Evolutionary conservation across 1,140 invertebrate genomes (phyloP).

Genomic region (Philotrypesis tridentata): DNA sequence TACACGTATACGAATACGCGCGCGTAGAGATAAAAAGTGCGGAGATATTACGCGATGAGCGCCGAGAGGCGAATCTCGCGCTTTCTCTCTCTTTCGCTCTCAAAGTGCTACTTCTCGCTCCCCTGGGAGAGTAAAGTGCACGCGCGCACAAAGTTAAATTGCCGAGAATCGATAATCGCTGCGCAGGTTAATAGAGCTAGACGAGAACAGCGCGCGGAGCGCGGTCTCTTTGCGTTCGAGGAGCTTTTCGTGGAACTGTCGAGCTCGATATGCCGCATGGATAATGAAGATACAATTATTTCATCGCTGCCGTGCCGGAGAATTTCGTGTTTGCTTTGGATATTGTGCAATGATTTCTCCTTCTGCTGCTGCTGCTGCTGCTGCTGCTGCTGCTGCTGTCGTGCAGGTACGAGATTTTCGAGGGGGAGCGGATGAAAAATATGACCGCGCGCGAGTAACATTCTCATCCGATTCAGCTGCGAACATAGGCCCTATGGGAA

Average conservation of each 20-base stretch:
- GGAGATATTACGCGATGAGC: slow-evolving; percentile 17
- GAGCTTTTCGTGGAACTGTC: slow-evolving; percentile 26
- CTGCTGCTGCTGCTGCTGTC: too few relatives aligned
- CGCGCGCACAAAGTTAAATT: background rate
- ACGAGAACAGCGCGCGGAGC: too few relatives aligned
- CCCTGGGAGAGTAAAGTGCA: background rate
- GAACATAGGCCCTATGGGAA: too few relatives aligned
- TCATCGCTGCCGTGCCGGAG: background rate
- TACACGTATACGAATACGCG: background rate
- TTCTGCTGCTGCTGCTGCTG: too few relatives aligned
- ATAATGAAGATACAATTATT: background rate
- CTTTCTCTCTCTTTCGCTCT: slow-evolving; percentile 4
- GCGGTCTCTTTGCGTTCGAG: too few relatives aligned
- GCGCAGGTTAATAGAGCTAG: slow-evolving; percentile 2
- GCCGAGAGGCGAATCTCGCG: background rate
- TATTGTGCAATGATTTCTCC: background rate
- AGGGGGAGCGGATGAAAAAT: too few relatives aligned
- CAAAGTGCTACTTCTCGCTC: background rate
- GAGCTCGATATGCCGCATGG: background rate
- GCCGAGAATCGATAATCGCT: background rate
- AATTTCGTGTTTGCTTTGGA: background rate
- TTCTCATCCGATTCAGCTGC: too few relatives aligned
- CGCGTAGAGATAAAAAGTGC: background rate
- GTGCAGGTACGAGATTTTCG: too few relatives aligned
- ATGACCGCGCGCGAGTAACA: too few relatives aligned